A percentile compares a stretch with the other conserved stretches of the same genome.
Conservation (phyloP, 1,140 invertebrate species). For the Latrodectus geometricus region DNA sequence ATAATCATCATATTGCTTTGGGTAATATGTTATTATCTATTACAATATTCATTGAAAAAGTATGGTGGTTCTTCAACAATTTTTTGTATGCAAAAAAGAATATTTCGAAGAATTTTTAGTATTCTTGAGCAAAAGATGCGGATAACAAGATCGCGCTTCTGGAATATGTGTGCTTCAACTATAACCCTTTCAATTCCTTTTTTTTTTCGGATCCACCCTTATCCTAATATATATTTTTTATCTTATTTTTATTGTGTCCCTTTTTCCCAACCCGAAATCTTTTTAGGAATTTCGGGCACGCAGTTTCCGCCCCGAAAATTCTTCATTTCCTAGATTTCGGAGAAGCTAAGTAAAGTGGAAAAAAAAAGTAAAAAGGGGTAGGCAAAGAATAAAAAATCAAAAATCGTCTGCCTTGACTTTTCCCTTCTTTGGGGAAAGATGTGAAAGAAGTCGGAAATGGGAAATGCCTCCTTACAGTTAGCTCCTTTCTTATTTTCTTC, state of each 20-base stretch:
- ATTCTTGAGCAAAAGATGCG: too few relatives aligned
- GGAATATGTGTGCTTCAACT: too few relatives aligned
- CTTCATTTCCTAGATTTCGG: constrained; percentile 47
- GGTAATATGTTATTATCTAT: too few relatives aligned
- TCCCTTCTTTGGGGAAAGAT: neutral
- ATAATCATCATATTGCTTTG: too few relatives aligned
- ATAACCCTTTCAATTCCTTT: too few relatives aligned
- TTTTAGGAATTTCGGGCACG: constrained; percentile 33
- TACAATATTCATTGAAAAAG: too few relatives aligned
- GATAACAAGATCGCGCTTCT: too few relatives aligned
- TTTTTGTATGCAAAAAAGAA: too few relatives aligned
- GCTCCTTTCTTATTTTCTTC: neutral
- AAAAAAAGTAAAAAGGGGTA: constrained; percentile 6
- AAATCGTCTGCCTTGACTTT: neutral
- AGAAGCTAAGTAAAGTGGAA: constrained; percentile 32
- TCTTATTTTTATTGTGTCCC: neutral
- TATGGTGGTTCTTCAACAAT: too few relatives aligned
- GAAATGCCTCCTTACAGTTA: neutral
- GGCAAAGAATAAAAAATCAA: constrained; percentile 3
- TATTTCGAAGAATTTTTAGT: too few relatives aligned
- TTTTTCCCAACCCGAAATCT: constrained; percentile 1
- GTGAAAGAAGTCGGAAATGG: neutral
- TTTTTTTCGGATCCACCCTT: too few relatives aligned
- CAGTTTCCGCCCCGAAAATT: constrained; percentile 51
- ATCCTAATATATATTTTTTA: too few relatives aligned